Evolutionary conservation across 2,888 invertebrate genomes (phyloP), one percentile per base, ranked within the genome.

Genomic region (Steromphala cineraria): DNA sequence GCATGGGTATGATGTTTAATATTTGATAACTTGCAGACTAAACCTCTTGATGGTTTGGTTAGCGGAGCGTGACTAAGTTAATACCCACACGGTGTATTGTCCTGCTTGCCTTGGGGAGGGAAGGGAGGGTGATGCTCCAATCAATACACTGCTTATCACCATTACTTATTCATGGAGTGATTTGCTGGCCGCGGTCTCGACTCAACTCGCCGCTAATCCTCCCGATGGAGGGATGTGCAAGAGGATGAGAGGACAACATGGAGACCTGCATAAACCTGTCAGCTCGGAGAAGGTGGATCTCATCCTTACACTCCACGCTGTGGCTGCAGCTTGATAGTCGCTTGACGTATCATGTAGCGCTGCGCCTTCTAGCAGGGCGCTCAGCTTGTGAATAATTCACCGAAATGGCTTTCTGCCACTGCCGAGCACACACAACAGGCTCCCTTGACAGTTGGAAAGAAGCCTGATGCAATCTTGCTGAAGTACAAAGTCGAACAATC

Each of bases 401-500:
- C 40, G 36, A 36, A 31, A 71, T 71, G 31, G 19, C 19, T 71
- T 28, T 71, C 31, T 36, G 40, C 71, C 71, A 71, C 19, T 71
- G 71, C 71, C 71, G 36, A 71, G 40, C 71, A 36, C 71, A 71
- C 71, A 71, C 71, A 36, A 71, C 36, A 71, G 15, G 31, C 31
- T 71, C 71, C 36, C 71, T 5, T n/a, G 71, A 71, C 36, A 71
- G 36, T 40, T 36, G 36, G 8, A 71, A 71, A 40, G 71, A 71
- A 71, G 71, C 36, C 36, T 71, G 71, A 71, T 71, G 71, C 71
- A 71, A 71, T 71, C 31, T 40, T 31, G 71, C 71, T 71, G 71
- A 71, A 71, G 71, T 71, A 71, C 71, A 36, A 71, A 71, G 71
- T 40, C 24, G 71, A 71, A 71, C 71, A 71, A 71, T 71, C 71